A percentile compares a stretch with the other conserved stretches of the same genome.
Evolutionary conservation across 2,888 invertebrate genomes (phyloP).

Genomic region (Myathropa florea): DNA sequence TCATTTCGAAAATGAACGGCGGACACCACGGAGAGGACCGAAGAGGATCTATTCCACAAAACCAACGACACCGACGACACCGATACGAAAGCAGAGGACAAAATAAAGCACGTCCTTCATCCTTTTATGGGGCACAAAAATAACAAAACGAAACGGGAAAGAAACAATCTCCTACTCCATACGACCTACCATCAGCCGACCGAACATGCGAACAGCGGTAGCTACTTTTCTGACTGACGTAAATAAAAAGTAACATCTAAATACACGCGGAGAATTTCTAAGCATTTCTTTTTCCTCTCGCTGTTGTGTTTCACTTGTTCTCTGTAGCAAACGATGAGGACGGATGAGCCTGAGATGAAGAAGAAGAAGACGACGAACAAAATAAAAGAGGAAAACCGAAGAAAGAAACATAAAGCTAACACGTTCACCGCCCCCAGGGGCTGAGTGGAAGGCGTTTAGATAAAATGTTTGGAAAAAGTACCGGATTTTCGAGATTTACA

Average conservation of each 20-base stretch:
- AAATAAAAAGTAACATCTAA: constrained; percentile 69
- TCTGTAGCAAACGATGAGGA: neutral
- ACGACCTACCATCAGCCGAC: constrained; percentile 30
- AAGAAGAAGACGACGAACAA: constrained; percentile 9
- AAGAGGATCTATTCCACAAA: constrained; percentile 1
- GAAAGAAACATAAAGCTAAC: constrained; percentile 69
- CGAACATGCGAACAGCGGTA: neutral
- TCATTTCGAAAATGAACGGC: constrained; percentile 59
- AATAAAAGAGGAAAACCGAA: constrained; percentile 33
- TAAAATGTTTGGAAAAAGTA: constrained; percentile 70
- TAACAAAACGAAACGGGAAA: no score
- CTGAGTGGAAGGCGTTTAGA: constrained; percentile 67
- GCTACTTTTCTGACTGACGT: constrained; percentile 59
- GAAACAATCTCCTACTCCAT: neutral
- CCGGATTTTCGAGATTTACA: constrained; percentile 72
- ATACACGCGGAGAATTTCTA: constrained; percentile 68
- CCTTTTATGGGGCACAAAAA: constrained; percentile 9
- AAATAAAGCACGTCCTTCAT: constrained; percentile 54
- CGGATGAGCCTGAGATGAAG: neutral
- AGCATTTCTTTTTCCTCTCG: constrained; percentile 25
- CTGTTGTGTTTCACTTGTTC: constrained; percentile 24
- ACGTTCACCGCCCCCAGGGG: constrained; percentile 64
- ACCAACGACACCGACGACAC: neutral
- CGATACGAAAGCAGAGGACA: neutral
- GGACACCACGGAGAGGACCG: neutral